Evolutionary conservation across 2,797 vertebrate genomes (phyloP), one percentile per base, ranked within the genome.

Genomic region (Liparis tanakae): DNA sequence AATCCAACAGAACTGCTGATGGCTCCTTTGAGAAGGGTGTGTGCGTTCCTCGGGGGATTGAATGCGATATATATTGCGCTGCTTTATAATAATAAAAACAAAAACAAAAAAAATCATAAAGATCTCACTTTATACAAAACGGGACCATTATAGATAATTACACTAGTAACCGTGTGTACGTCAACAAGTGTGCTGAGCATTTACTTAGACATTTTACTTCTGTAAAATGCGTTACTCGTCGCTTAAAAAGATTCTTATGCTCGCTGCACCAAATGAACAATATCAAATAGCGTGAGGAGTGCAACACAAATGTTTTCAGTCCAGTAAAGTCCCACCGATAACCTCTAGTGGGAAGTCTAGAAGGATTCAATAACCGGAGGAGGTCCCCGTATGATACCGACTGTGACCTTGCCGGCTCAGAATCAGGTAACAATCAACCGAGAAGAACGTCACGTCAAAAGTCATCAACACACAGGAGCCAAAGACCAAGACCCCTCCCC

Each of bases 381-480:
- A 70, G 33, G 5, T n/a, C 33, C 12, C 14, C 0, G 2, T 13
- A 33, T 36, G 41, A 17, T 74, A 33, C 5, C 14, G 30, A 36
- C 33, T 51, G 18, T 51, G 55, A 44, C 43, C 15, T 4, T 44
- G 10, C 25, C n/a, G 48, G 25, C 43, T 57, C 10, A 10, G 25
- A 58, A 15, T 34, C 18, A 25, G 3, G 33, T n/a, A 2, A 65
- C 41, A 75, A 43, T 37, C 46, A 74, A 30, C 7, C 14, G 3
- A 2, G n/a, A 44, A 2, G n/a, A 44, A 62, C 5, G 17, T 37
- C 6, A 4, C 17, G 7, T 69, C 50, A 78, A 53, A 67, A 36
- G 30, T 63, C 70, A 18, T 51, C 20, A 72, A n/a, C 4, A 56
- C 44, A 74, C 10, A 36, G 5, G 51, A 72, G 61, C 74, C 37